These are phyloP conservation scores for Hypselothyrea guttata DNA, from an alignment of 2,888 invertebrate species.

Conservation along the genomic window DNA sequence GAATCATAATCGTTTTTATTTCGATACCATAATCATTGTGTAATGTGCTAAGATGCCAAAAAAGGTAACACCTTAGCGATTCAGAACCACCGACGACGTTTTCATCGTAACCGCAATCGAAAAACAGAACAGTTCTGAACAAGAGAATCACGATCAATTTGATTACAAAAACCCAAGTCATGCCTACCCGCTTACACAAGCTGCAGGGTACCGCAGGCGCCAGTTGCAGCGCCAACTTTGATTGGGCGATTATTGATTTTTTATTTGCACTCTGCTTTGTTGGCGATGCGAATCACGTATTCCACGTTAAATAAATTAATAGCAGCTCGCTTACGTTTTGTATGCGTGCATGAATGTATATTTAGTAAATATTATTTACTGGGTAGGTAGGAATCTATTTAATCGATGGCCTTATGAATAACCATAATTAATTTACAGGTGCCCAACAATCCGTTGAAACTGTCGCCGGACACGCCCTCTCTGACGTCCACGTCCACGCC, in stretches of 20 bases:
- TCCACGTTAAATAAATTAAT: conserved; percentile 53
- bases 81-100: too few relatives aligned
- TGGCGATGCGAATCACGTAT: conserved; percentile 58
- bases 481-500: conserved; percentile 14
- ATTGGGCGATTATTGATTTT: background rate
- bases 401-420: too few relatives aligned
- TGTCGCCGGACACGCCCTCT: conserved; percentile 22
- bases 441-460: conserved; percentile 81
- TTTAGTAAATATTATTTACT: too few relatives aligned
- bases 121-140: too few relatives aligned
- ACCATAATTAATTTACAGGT: conserved; percentile 69
- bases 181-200: conserved; percentile 4
- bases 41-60: too few relatives aligned
- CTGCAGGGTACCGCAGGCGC: background rate
- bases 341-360: conserved; percentile 5
- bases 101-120: too few relatives aligned
- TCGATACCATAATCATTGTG: too few relatives aligned
- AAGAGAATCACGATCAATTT: too few relatives aligned
- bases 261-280: conserved; percentile 22
- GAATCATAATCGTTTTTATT: too few relatives aligned
- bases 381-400: too few relatives aligned
- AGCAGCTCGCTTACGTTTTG: conserved; percentile 16
- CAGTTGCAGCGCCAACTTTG: conserved; percentile 1
- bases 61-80: too few relatives aligned
- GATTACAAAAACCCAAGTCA: too few relatives aligned